Evolutionary conservation across 2,888 invertebrate species (phyloP), one percentile per base, ranked within the genome.

Genomic region (Steinernema scapterisci): DNA sequence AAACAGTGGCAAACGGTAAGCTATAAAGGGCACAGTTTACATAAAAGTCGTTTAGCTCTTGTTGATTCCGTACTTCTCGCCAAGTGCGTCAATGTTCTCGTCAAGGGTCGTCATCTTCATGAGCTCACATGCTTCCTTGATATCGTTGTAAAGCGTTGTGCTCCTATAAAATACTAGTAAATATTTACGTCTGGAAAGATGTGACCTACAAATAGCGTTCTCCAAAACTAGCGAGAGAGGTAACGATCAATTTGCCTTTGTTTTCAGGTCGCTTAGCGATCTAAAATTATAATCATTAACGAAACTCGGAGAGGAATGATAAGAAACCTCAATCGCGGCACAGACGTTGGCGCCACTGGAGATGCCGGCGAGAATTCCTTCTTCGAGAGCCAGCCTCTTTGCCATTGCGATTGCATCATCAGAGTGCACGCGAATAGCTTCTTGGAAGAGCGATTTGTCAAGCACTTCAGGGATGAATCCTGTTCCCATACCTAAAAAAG

Each of bases 391-490:
- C 13, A 85, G 75, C 16, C 84, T 75, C 56, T 80, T 79, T 0
- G 85, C 82, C 85, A 85, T 85, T n/a, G 77, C 81, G 70, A 86
- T 80, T 0, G 85, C 85, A 38, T 85, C 85, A 27, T 82, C 83
- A 23, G 78, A 78, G 45, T 71, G 51, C 7, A 79, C 77, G n/a
- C 73, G 71, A n/a, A 79, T 71, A 19, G 82, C 83, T 73, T 84
- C 83, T 7, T 77, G 80, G 80, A 80, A 84, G 5, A 84, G 73
- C 9, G 71, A 74, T 13, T 71, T 73, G 76, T 85, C 85, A 21
- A 85, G 78, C 45, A 82, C 77, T 13, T 84, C 80, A 9, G 85
- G 85, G 27, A 85, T 80, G 74, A 84, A 78, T 2, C 83, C 83
- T 21, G 76, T 80, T 21, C 84, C 84, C 78, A 84, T 84, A 46